These are phyloP conservation scores for Neoarius graeffei DNA, from an alignment of 2,113 vertebrate species.

Conservation along the genomic window DNA sequence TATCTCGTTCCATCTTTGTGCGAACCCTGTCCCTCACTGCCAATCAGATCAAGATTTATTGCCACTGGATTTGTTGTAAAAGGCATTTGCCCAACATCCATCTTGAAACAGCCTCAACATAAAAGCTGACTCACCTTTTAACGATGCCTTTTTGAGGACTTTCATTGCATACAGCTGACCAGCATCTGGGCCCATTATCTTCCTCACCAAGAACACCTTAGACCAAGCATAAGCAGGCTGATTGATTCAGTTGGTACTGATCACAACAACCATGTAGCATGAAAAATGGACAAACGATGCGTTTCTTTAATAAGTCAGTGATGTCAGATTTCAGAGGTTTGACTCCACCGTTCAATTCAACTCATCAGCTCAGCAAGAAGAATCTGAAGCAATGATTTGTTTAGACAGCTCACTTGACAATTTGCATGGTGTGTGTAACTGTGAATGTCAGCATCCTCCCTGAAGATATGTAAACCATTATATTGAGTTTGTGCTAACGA, in stretches of 20 bases:
- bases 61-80: neutral
- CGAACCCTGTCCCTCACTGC: constrained; percentile 94
- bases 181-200: constrained; percentile 91
- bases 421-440: neutral
- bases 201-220: constrained; percentile 94
- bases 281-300: neutral
- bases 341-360: neutral
- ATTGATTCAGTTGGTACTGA: neutral
- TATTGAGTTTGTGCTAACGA: neutral
- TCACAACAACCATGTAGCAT: neutral
- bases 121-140: constrained; percentile 79
- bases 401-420: neutral
- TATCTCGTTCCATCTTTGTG: constrained; percentile 98
- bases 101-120: neutral
- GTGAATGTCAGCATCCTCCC: neutral
- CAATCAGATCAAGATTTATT: constrained; percentile 33
- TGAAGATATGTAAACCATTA: neutral
- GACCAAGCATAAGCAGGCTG: neutral
- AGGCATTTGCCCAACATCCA: neutral
- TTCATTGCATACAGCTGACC: constrained; percentile 99
- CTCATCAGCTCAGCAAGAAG: neutral
- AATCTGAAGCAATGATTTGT: neutral
- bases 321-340: neutral
- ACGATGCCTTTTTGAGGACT: constrained; percentile 96
- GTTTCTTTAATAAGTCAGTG: neutral